Evolutionary conservation across 2,888 invertebrate species (phyloP).

Genomic region (Volucella inflata): DNA sequence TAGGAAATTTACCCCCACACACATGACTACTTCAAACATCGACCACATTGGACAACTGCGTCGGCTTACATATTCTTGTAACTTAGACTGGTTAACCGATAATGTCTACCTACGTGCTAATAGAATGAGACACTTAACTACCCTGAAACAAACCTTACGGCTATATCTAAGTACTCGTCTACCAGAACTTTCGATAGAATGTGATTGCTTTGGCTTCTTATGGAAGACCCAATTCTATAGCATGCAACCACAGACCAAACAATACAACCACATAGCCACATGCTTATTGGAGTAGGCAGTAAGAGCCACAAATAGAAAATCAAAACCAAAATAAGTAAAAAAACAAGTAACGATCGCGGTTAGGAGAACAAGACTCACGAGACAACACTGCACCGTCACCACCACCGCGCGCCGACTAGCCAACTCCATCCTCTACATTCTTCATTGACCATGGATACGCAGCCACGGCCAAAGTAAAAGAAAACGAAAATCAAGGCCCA

Average conservation of each 20-base stretch:
- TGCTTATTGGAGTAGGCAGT: conserved; percentile 51
- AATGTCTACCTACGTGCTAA: conserved; percentile 32
- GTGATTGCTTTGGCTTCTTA: background rate
- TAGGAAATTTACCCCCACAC: conserved; percentile 41
- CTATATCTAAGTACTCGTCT: background rate
- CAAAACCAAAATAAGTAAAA: conserved; percentile 5
- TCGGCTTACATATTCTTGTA: conserved; percentile 28
- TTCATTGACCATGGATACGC: conserved; percentile 12
- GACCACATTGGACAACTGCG: conserved; percentile 7
- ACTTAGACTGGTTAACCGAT: conserved; percentile 30
- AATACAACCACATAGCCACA: conserved; percentile 25
- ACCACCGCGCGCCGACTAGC: background rate
- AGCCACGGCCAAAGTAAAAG: conserved; percentile 8
- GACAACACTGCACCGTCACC: background rate
- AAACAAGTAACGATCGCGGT: conserved; percentile 58
- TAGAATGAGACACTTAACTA: background rate
- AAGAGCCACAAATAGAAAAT: conserved; percentile 22
- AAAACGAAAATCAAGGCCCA: conserved; percentile 55
- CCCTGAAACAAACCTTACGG: background rate
- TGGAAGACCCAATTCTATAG: conserved; percentile 20
- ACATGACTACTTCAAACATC: conserved; percentile 39
- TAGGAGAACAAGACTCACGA: conserved; percentile 57
- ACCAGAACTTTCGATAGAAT: conserved; percentile 9
- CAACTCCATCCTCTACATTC: conserved; percentile 1
- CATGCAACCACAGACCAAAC: conserved; percentile 22